Evolutionary conservation across 1,140 invertebrate genomes (phyloP).

Genomic region (Pachyrhynchus sulphureomaculatus): DNA sequence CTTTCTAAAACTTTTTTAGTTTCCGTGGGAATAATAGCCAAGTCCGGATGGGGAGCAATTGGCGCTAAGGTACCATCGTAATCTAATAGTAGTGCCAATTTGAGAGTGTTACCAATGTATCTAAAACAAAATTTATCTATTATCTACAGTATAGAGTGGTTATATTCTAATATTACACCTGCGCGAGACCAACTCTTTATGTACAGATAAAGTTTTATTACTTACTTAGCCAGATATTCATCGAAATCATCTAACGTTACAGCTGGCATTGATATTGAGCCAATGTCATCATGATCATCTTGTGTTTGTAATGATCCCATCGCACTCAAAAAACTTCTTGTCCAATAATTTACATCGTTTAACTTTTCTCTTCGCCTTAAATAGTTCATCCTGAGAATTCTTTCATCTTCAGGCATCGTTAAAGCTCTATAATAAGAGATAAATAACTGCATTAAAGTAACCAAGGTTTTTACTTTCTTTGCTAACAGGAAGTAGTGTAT

Average conservation of each 20-base stretch:
- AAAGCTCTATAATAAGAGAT: constrained; percentile 61
- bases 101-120: constrained; percentile 83
- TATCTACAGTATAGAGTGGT: too few species aligned
- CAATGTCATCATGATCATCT: constrained; percentile 76
- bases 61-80: constrained; percentile 89
- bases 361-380: constrained; percentile 76
- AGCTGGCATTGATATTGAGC: constrained; percentile 79
- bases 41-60: constrained; percentile 84
- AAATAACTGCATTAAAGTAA: too few species aligned
- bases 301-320: constrained; percentile 70
- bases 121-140: constrained; percentile 52
- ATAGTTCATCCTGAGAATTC: constrained; percentile 83
- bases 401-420: constrained; percentile 87
- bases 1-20: constrained; percentile 82
- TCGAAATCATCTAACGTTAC: constrained; percentile 86
- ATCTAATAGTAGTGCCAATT: constrained; percentile 80
- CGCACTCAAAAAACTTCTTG: constrained; percentile 82
- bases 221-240: constrained; percentile 79
- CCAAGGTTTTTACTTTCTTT: too few species aligned
- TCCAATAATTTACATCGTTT: constrained; percentile 87
- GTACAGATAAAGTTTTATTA: too few species aligned
- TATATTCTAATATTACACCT: too few species aligned
- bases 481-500: too few species aligned
- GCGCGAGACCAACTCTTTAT: not conserved
- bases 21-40: constrained; percentile 80